These are phyloP conservation scores for Poeciliopsis gracilis DNA, from an alignment of 2,797 vertebrate genomes.

Conservation along the genomic window DNA sequence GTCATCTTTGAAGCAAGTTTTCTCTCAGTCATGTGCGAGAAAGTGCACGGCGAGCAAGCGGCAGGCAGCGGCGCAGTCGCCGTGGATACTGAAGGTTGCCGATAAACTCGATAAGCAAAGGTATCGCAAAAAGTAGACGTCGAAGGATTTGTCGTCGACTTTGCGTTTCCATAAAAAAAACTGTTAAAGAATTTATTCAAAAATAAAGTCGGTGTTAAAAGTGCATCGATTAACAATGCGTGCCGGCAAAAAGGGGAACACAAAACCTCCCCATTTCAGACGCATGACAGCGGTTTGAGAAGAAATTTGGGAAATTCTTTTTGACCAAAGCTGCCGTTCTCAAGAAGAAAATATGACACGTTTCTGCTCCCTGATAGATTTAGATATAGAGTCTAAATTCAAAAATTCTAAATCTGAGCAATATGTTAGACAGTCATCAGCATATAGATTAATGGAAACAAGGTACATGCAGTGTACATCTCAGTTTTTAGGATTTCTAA, in stretches of 20 bases:
- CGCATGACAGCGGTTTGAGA: conserved; percentile 16
- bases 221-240: neutral
- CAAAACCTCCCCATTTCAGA: neutral
- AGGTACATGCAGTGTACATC: too few species aligned
- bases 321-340: conserved; percentile 16
- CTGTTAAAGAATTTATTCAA: too few species aligned
- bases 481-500: neutral
- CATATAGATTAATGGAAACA: neutral
- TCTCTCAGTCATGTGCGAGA: neutral
- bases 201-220: neutral
- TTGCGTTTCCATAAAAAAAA: neutral
- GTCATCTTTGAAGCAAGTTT: neutral
- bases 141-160: neutral
- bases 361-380: too few species aligned
- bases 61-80: neutral
- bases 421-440: neutral
- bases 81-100: neutral
- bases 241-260: conserved; percentile 19
- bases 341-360: neutral
- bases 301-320: conserved; percentile 28
- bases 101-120: neutral
- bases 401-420: neutral
- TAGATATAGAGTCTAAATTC: neutral
- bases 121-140: neutral
- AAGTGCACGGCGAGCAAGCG: neutral